These are phyloP conservation scores for Geococcyx californianus DNA, from an alignment of 2,113 vertebrate species.

Conservation along the genomic window DNA sequence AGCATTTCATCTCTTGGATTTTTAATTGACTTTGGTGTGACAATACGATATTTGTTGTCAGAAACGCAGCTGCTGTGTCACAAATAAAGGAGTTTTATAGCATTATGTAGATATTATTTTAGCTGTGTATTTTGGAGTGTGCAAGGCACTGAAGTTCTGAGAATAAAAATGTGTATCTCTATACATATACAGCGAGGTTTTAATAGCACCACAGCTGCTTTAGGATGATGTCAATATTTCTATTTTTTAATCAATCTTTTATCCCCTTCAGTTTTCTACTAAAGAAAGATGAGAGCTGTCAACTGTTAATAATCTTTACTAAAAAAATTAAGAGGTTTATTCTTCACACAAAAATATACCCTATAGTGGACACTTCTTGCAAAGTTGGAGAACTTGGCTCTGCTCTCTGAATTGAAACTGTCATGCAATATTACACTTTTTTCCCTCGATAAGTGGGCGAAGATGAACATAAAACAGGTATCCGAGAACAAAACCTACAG, in stretches of 20 bases:
- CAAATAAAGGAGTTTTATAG: neutral
- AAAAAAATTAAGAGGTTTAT: neutral
- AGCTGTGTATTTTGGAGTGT: neutral
- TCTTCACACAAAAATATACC: neutral
- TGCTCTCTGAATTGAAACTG: neutral
- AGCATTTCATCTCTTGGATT: neutral
- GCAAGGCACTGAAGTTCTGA: neutral
- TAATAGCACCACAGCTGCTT: constrained; percentile 5
- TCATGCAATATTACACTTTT: neutral
- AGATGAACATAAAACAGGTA: neutral
- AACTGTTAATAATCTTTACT: neutral
- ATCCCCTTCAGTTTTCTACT: neutral
- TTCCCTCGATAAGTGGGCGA: neutral
- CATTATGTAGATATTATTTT: neutral
- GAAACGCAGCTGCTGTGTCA: neutral
- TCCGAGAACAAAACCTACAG: neutral
- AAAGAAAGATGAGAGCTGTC: neutral
- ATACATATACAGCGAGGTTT: neutral
- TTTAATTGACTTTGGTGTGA: neutral
- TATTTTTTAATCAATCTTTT: constrained; percentile 1
- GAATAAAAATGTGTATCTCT: neutral
- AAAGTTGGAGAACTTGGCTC: neutral
- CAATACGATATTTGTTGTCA: constrained; percentile 23
- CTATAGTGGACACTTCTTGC: neutral
- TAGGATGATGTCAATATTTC: neutral